These are phyloP conservation scores for Ecliptopera silaceata DNA, from an alignment of 2,888 invertebrate genomes.

Conservation along the genomic window DNA sequence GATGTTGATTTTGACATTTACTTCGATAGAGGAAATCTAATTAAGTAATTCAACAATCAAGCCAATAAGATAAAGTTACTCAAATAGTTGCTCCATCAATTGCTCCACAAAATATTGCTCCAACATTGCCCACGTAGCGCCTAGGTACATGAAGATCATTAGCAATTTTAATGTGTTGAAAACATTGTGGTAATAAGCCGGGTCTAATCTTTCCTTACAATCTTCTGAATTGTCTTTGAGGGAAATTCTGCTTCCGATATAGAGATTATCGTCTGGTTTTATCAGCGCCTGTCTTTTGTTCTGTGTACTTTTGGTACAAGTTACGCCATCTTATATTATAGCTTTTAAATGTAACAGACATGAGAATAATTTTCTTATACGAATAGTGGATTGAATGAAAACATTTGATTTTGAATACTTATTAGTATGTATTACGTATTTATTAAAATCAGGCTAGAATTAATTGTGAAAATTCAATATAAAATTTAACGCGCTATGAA, in stretches of 20 bases:
- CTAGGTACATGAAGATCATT: conserved; percentile 40
- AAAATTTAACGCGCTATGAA: background rate
- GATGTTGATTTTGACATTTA: too few species aligned
- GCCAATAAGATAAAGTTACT: too few species aligned
- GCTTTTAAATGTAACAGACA: background rate
- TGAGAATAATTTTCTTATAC: background rate
- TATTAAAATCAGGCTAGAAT: background rate
- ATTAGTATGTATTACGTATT: too few species aligned
- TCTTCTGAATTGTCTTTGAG: conserved; percentile 39
- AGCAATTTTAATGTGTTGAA: conserved; percentile 53
- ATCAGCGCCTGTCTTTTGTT: conserved; percentile 23
- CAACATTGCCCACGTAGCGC: background rate
- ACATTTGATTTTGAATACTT: too few species aligned
- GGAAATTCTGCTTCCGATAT: conserved; percentile 27
- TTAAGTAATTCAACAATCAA: too few species aligned
- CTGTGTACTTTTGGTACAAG: conserved; percentile 15
- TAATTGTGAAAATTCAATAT: background rate
- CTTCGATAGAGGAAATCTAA: too few species aligned
- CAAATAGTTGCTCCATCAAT: too few species aligned
- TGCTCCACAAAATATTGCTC: background rate
- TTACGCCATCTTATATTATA: background rate
- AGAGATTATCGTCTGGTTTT: conserved; percentile 25
- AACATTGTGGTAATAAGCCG: conserved; percentile 45
- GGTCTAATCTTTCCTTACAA: conserved; percentile 40
- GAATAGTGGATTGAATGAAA: too few species aligned